Evolutionary conservation across 2,888 invertebrate species (phyloP), one percentile per base, ranked within the genome.

Genomic region (Apotomis betuletana): DNA sequence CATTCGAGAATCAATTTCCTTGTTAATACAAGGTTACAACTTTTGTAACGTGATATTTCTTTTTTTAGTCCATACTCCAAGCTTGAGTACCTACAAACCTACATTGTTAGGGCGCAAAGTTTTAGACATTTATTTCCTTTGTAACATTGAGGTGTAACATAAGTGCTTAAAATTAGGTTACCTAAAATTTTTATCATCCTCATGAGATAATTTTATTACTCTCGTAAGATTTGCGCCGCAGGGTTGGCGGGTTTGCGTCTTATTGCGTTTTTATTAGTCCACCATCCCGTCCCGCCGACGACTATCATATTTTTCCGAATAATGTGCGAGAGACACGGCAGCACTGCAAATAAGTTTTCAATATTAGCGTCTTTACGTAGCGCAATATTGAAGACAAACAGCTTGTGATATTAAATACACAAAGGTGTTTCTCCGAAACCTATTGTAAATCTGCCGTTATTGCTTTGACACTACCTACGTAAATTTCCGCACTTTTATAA

Each of bases 211-310:
- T 91, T 90, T 90, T 91, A 90, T 92, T 91, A 88, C 74, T 78
- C 80, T 78, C 83, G 84, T 81, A 82, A 88, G 88, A 90, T 89
- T 90, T 86, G 79, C 83, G 87, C 86, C 87, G 75, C 81, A 77
- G 85, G 87, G 85, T 81, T 79, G 80, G 77, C 77, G 79, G 76
- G 79, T 78, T 81, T 77, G 80, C 80, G 83, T 84, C 85, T 90
- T 90, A 91, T 91, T 91, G 89, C 90, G 82, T 86, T 91, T 92
- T 91, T 91, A 91, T 89, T 89, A 90, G 84, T 80, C 27, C 27
- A 27, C 27, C 27, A 27, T 27, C 77, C 75, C 27, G 44, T 67
- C 51, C 78, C 79, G 82, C 76, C 82, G 83, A 79, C 80, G 81
- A 83, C 83, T 83, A 85, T 84, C 85, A 87, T 88, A 89, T 87